Conservation (phyloP, 2,888 invertebrate species). For the Orthonevra nobilis region DNA sequence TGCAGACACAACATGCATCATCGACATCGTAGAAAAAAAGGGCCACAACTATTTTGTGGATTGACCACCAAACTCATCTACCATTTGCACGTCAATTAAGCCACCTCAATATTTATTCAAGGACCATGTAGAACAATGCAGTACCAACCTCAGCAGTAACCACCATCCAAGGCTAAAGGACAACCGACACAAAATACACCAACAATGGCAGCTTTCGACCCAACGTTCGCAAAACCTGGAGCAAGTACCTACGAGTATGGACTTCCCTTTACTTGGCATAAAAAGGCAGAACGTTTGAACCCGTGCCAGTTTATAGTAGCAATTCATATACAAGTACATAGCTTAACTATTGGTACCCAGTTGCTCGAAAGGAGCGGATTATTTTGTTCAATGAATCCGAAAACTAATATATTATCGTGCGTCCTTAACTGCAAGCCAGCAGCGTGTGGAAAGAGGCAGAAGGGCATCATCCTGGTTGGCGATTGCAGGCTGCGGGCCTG, state of each 20-base stretch:
- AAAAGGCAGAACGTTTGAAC: conserved; percentile 49
- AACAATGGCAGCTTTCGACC: conserved; percentile 17
- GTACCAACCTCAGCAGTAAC: conserved; percentile 31
- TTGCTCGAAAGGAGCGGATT: conserved; percentile 70
- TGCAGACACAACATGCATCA: conserved; percentile 38
- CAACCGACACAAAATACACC: conserved; percentile 31
- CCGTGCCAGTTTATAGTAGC: conserved; percentile 49
- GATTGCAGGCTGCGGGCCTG: conserved; percentile 52
- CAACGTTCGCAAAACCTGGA: no score
- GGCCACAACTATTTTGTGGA: conserved; percentile 24
- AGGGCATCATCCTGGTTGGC: conserved; percentile 50
- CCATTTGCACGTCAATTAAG: conserved; percentile 52
- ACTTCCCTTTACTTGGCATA: conserved; percentile 42
- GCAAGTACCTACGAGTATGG: background rate
- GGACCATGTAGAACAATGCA: conserved; percentile 39
- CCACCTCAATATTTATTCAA: conserved; percentile 24
- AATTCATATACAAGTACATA: background rate
- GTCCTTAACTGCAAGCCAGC: conserved; percentile 48
- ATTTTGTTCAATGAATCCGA: conserved; percentile 74
- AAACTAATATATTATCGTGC: conserved; percentile 72
- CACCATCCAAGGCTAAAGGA: conserved; percentile 21
- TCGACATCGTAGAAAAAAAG: conserved; percentile 29
- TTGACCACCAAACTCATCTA: conserved; percentile 34
- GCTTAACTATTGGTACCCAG: background rate
- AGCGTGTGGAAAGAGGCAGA: no score